Evolutionary conservation across 2,113 vertebrate genomes (phyloP).

Genomic region (Crotophaga sulcirostris): DNA sequence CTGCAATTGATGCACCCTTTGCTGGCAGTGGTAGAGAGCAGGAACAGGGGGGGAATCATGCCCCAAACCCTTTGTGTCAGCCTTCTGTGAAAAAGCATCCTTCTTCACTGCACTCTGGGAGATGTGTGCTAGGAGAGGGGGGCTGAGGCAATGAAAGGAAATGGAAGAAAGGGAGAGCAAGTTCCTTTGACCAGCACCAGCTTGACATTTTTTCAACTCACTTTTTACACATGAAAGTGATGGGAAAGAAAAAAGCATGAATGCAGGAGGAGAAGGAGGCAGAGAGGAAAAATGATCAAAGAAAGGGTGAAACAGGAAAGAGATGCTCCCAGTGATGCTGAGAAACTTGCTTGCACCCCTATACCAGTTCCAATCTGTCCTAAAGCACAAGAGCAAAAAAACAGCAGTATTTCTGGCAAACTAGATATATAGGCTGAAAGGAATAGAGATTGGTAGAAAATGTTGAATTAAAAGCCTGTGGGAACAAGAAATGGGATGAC

Average conservation of each 20-base stretch:
- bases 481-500: neutral
- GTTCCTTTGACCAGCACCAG: constrained; percentile 46
- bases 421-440: neutral
- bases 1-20: neutral
- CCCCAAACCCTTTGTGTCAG: neutral
- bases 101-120: neutral
- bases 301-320: constrained; percentile 12
- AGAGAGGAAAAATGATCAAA: constrained; percentile 31
- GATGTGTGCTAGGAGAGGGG: neutral
- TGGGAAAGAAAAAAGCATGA: constrained; percentile 27
- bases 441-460: neutral
- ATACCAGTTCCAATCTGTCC: neutral
- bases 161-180: constrained; percentile 17
- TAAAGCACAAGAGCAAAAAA: neutral
- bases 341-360: neutral
- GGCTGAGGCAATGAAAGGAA: neutral
- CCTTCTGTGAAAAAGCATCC: neutral
- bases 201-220: constrained; percentile 29
- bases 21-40: neutral
- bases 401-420: neutral
- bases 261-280: constrained; percentile 26
- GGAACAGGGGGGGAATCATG: neutral
- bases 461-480: neutral
- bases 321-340: neutral
- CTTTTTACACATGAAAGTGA: constrained; percentile 46